These are phyloP conservation scores for Cerastis leucographa DNA, from an alignment of 2,888 invertebrate species.

Conservation along the genomic window DNA sequence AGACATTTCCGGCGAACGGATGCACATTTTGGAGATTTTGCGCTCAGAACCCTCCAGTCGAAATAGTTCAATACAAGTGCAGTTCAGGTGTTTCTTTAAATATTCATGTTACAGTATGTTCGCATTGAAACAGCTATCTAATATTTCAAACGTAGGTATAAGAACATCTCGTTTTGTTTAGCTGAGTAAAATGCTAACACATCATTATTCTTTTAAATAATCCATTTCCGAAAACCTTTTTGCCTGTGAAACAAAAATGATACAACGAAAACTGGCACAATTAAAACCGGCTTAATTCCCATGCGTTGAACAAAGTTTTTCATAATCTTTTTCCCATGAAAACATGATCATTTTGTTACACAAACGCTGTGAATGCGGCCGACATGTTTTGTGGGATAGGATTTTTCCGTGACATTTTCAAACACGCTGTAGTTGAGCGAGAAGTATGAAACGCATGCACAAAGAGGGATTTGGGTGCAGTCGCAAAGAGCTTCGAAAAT, in stretches of 20 bases:
- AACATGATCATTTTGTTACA: slow-evolving; percentile 40
- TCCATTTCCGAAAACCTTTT: slow-evolving; percentile 3
- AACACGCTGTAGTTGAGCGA: slow-evolving; percentile 72
- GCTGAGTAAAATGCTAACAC: not conserved
- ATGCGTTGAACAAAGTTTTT: slow-evolving; percentile 30
- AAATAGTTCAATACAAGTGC: slow-evolving; percentile 81
- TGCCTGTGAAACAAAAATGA: slow-evolving; percentile 17
- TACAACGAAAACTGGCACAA: slow-evolving; percentile 31
- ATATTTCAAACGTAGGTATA: slow-evolving; percentile 6
- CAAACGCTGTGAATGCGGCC: slow-evolving; percentile 38
- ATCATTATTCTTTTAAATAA: slow-evolving; percentile 9
- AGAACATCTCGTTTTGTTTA: not conserved
- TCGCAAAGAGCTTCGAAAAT: slow-evolving; percentile 83
- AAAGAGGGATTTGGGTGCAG: slow-evolving; percentile 83
- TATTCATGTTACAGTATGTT: slow-evolving; percentile 77
- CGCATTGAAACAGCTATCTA: slow-evolving; percentile 14
- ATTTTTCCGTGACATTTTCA: slow-evolving; percentile 43
- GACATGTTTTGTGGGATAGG: slow-evolving; percentile 22
- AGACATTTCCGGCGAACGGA: slow-evolving; percentile 84
- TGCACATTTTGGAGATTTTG: slow-evolving; percentile 88
- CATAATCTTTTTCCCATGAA: slow-evolving; percentile 34
- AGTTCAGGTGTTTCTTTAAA: slow-evolving; percentile 78
- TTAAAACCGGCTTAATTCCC: slow-evolving; percentile 41
- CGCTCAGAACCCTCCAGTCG: slow-evolving; percentile 77
- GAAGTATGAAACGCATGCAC: slow-evolving; percentile 79